These are phyloP conservation scores for Sussaba pulchella DNA, from an alignment of 2,888 invertebrate species.

Conservation along the genomic window DNA sequence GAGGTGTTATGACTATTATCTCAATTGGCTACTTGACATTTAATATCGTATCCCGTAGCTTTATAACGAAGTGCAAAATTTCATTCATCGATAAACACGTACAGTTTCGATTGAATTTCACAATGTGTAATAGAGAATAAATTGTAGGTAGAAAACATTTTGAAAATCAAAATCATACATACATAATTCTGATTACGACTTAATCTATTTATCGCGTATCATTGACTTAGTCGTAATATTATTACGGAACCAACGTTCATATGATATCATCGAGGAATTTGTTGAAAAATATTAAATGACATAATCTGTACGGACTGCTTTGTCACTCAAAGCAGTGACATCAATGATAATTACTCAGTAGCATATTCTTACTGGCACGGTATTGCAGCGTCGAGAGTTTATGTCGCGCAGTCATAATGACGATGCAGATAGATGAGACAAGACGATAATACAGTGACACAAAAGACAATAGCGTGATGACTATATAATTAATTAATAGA, in stretches of 20 bases:
- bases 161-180: no score
- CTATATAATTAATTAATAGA: background rate
- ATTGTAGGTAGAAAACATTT: no score
- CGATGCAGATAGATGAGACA: slow-evolving; percentile 36
- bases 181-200: no score
- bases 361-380: slow-evolving; percentile 34
- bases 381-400: slow-evolving; percentile 4
- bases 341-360: slow-evolving; percentile 55
- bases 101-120: background rate
- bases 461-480: background rate
- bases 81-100: background rate
- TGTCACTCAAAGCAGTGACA: slow-evolving; percentile 46
- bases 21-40: background rate
- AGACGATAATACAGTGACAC: slow-evolving; percentile 31
- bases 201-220: no score
- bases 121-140: no score
- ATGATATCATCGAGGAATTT: slow-evolving; percentile 18
- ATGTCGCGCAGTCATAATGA: slow-evolving; percentile 31
- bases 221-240: no score
- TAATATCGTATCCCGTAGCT: background rate
- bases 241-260: background rate
- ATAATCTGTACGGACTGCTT: slow-evolving; percentile 9
- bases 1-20: slow-evolving; percentile 23
- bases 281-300: slow-evolving; percentile 25
- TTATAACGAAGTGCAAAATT: background rate